phyloP scores from a whole-genome alignment of 2,888 invertebrate genomes.

The Mythimna vitellina region DNA sequence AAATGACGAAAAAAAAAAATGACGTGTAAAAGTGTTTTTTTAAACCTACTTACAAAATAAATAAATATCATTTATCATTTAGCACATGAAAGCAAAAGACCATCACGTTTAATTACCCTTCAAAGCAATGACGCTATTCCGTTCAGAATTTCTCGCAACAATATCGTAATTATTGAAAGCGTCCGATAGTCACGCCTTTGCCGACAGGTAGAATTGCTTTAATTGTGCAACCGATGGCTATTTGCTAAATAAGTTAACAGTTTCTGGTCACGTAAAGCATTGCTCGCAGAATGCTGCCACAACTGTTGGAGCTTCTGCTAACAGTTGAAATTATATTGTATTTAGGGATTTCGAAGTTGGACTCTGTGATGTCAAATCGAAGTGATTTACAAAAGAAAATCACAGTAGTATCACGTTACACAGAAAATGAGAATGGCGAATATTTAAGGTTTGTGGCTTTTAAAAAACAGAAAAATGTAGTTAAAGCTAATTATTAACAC shows the following conservation, averaged over 20 bases:
- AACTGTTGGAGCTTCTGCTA: slow-evolving; percentile 34
- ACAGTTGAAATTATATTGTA: slow-evolving; percentile 54
- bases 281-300: slow-evolving; percentile 38
- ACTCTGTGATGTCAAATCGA: neutral
- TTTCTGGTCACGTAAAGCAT: slow-evolving; percentile 65
- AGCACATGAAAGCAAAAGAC: neutral
- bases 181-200: slow-evolving; percentile 58
- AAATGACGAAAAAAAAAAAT: too few species aligned
- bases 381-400: neutral
- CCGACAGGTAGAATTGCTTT: slow-evolving; percentile 66
- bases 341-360: slow-evolving; percentile 53
- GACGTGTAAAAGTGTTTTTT: too few species aligned
- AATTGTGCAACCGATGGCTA: slow-evolving; percentile 63
- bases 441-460: neutral
- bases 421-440: neutral
- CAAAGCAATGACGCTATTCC: slow-evolving; percentile 22
- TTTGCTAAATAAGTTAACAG: slow-evolving; percentile 57
- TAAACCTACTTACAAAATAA: too few species aligned
- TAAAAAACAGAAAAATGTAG: neutral
- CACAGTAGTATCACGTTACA: neutral
- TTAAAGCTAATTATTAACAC: slow-evolving; percentile 1
- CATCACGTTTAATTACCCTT: slow-evolving; percentile 18
- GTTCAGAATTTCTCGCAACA: slow-evolving; percentile 29
- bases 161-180: slow-evolving; percentile 57
- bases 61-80: too few species aligned